Conservation (phyloP, 2,113 vertebrate species). For the Pseudorhombus dupliciocellatus region DNA sequence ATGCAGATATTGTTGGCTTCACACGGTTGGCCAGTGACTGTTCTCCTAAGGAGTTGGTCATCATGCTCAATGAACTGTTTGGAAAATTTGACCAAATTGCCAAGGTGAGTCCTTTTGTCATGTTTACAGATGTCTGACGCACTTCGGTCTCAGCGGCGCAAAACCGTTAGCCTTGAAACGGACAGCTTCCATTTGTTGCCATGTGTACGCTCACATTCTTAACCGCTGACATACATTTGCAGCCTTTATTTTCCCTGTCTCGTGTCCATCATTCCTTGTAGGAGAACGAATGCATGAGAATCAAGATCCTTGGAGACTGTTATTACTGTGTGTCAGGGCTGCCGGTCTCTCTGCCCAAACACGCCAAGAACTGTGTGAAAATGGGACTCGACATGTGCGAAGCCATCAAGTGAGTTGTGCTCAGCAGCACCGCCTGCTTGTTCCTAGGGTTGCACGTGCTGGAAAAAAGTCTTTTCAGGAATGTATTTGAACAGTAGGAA, state of each 20-base stretch:
- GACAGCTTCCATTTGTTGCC: neutral
- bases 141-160: neutral
- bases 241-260: neutral
- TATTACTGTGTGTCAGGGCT: slow-evolving; percentile 99
- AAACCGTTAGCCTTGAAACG: neutral
- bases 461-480: neutral
- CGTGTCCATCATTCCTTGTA: slow-evolving; percentile 47
- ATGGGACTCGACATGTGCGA: slow-evolving; percentile 99
- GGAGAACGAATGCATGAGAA: slow-evolving; percentile 99
- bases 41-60: slow-evolving; percentile 95
- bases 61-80: slow-evolving; percentile 97
- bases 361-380: slow-evolving; percentile 98
- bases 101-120: slow-evolving; percentile 83
- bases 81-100: slow-evolving; percentile 99
- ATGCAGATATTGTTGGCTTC: slow-evolving; percentile 98
- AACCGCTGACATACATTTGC: neutral
- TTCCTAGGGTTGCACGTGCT: neutral
- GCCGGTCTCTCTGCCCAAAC: slow-evolving; percentile 93
- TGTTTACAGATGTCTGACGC: neutral
- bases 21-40: slow-evolving; percentile 96
- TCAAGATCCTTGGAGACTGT: slow-evolving; percentile 98
- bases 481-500: neutral
- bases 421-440: neutral
- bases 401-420: slow-evolving; percentile 93
- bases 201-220: neutral